Conservation (phyloP, 1,140 invertebrate genomes). For the Magallana gigas region DNA sequence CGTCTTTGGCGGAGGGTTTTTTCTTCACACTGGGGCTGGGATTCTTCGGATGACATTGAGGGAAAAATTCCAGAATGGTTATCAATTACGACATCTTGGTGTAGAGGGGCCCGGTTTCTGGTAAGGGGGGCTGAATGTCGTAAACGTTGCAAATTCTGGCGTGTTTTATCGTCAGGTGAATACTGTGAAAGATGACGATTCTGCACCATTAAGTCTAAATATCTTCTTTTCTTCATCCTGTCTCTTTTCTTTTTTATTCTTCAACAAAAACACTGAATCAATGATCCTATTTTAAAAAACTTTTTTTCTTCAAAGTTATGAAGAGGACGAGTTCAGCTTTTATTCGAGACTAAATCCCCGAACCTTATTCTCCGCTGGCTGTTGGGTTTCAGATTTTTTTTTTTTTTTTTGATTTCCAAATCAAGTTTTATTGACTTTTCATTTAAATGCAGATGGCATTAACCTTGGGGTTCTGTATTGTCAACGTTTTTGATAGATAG, state of each 20-base stretch:
- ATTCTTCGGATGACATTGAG: no score
- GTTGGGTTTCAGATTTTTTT: neutral
- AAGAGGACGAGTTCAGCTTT: neutral
- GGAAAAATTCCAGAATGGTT: no score
- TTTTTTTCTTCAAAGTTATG: neutral
- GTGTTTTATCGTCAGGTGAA: neutral
- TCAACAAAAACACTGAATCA: neutral
- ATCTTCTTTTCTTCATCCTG: neutral
- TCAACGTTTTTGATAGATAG: neutral
- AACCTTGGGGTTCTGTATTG: conserved; percentile 10
- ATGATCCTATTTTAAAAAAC: neutral
- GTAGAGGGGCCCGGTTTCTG: no score
- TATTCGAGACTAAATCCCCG: neutral
- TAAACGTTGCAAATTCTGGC: neutral
- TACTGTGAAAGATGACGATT: neutral
- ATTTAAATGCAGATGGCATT: conserved; percentile 10
- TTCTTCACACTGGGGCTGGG: no score
- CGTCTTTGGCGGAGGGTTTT: no score
- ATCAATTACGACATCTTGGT: no score
- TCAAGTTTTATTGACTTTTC: conserved; percentile 29
- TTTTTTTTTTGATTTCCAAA: neutral
- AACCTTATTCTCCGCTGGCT: neutral
- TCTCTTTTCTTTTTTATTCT: neutral
- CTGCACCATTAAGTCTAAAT: neutral
- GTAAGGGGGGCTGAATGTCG: neutral